These are phyloP conservation scores for Monomorium pharaonis DNA, from an alignment of 1,140 invertebrate species.

Conservation along the genomic window DNA sequence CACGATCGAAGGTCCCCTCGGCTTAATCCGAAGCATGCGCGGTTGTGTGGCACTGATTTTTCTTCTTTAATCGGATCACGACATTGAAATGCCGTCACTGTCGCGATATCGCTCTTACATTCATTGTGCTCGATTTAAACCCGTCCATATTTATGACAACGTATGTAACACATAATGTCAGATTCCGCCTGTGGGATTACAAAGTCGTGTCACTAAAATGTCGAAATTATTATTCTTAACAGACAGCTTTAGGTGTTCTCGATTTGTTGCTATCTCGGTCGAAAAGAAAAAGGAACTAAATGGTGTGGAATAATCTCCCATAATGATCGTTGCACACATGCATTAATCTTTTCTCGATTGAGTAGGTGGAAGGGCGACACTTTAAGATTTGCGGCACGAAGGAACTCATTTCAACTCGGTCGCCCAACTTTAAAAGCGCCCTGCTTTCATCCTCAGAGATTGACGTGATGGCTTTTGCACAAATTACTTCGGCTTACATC, in stretches of 20 bases:
- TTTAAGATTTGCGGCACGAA: neutral
- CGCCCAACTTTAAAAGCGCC: neutral
- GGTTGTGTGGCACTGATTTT: constrained; percentile 37
- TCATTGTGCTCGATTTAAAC: constrained; percentile 52
- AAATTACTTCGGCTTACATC: constrained; percentile 15
- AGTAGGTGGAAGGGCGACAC: neutral
- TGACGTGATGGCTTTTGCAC: neutral
- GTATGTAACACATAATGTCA: constrained; percentile 15
- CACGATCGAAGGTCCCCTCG: neutral
- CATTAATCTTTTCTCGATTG: neutral
- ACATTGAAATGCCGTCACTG: constrained; percentile 62
- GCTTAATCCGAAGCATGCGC: constrained; percentile 15
- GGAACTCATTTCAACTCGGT: neutral
- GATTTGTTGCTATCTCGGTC: neutral
- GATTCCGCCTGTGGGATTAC: constrained; percentile 15
- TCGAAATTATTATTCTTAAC: constrained; percentile 56
- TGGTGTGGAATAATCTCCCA: neutral
- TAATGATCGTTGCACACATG: neutral
- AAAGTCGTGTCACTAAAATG: constrained; percentile 33
- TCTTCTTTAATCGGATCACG: constrained; percentile 52
- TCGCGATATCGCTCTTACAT: constrained; percentile 48
- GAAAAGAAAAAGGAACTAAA: neutral
- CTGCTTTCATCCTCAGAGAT: constrained; percentile 14
- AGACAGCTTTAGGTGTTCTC: neutral
- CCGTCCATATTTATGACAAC: constrained; percentile 17